These are phyloP conservation scores for Agrotis segetum DNA, from an alignment of 2,888 invertebrate species.

Conservation along the genomic window DNA sequence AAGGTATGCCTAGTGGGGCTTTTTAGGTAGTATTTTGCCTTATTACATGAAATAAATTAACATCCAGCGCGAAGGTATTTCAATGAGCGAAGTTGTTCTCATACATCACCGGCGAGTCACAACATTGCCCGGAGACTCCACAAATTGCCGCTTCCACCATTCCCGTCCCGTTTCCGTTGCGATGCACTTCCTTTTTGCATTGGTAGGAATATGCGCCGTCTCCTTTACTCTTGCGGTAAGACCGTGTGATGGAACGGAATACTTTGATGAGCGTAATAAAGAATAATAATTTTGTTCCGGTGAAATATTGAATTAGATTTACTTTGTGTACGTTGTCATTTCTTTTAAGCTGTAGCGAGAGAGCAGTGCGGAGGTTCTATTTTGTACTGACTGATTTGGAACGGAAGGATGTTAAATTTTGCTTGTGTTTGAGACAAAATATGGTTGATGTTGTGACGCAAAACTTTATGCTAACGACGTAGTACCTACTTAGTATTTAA, in stretches of 20 bases:
- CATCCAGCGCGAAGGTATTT: conserved; percentile 74
- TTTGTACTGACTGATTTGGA: conserved; percentile 9
- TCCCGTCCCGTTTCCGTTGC: conserved; percentile 70
- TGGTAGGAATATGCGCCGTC: conserved; percentile 56
- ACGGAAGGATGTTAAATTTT: neutral
- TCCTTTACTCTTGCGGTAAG: conserved; percentile 51
- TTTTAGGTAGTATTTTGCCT: conserved; percentile 67
- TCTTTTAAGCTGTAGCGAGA: conserved; percentile 12
- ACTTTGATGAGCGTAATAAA: conserved; percentile 58
- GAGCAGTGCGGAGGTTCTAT: neutral
- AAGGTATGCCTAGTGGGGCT: conserved; percentile 65
- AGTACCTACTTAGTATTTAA: neutral
- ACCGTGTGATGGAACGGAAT: conserved; percentile 46
- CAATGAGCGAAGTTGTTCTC: conserved; percentile 74
- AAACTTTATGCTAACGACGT: neutral
- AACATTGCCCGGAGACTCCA: conserved; percentile 64
- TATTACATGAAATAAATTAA: conserved; percentile 76
- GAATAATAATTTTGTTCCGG: conserved; percentile 57
- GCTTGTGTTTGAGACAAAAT: conserved; percentile 1
- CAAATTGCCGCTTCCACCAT: conserved; percentile 68
- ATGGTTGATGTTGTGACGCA: no score
- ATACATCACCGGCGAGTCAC: conserved; percentile 71
- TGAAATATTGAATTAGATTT: conserved; percentile 60
- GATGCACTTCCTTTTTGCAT: conserved; percentile 69
- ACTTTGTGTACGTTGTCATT: conserved; percentile 32